Evolutionary conservation across 2,113 vertebrate genomes (phyloP).

Genomic region (Rhombomys opimus): DNA sequence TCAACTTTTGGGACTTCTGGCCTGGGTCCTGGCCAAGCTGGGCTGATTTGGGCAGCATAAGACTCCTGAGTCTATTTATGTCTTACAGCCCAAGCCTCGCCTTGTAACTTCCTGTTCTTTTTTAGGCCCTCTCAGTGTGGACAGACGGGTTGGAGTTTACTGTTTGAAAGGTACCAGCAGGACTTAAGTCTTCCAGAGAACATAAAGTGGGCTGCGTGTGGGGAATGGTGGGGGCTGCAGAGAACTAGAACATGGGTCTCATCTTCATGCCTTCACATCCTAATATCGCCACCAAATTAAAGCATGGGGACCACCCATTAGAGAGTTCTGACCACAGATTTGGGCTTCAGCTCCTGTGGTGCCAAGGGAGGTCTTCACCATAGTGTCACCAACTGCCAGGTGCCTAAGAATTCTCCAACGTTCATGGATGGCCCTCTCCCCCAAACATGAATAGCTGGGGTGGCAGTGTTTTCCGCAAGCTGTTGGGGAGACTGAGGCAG

Average conservation of each 20-base stretch:
- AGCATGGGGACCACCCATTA: accelerated
- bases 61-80: background rate
- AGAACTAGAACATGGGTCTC: background rate
- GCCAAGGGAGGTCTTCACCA: background rate
- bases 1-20: background rate
- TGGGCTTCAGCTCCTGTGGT: background rate
- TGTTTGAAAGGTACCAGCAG: background rate
- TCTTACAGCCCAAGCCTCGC: background rate
- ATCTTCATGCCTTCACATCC: background rate
- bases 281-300: background rate
- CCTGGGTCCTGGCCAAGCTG: background rate
- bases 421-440: background rate
- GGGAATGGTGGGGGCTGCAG: background rate
- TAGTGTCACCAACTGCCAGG: background rate
- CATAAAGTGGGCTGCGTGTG: background rate
- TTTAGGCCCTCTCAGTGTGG: background rate
- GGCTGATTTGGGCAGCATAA: background rate
- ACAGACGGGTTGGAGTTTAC: background rate
- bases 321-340: background rate
- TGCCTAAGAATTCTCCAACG: background rate
- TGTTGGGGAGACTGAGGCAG: background rate
- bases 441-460: background rate
- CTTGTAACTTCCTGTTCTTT: background rate
- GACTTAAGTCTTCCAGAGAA: background rate
- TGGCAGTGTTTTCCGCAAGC: background rate